phyloP scores from a whole-genome alignment of 2,888 invertebrate species.

The Meiosimyza platycephala region DNA sequence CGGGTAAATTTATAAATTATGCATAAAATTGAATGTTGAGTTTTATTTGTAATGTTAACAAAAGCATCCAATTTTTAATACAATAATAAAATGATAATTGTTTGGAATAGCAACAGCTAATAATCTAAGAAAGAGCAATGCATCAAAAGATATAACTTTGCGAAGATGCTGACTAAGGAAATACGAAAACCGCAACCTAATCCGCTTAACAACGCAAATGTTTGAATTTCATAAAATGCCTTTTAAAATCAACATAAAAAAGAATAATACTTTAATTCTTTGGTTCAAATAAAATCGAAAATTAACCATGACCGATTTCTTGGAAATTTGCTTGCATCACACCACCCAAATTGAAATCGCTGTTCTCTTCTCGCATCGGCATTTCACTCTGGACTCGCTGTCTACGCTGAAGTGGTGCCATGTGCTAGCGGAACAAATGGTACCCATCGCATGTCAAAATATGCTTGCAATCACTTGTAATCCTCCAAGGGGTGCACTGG shows the following conservation, averaged over 20 bases:
- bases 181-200: neutral
- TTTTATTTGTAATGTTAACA: no score
- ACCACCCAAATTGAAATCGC: conserved; percentile 18
- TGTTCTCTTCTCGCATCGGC: neutral
- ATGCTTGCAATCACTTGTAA: no score
- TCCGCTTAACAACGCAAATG: conserved; percentile 28
- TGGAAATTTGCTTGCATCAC: conserved; percentile 16
- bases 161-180: no score
- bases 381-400: neutral
- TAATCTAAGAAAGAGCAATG: no score
- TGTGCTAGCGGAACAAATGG: conserved; percentile 20
- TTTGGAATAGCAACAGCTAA: no score
- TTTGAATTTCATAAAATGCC: conserved; percentile 26
- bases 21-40: no score
- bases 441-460: no score
- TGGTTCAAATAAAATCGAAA: conserved; percentile 14
- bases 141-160: no score
- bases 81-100: no score
- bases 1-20: no score
- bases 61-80: no score
- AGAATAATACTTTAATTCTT: neutral
- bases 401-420: neutral
- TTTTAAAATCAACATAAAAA: conserved; percentile 17
- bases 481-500: no score
- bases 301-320: conserved; percentile 19